Base-by-base conservation (phyloP, 1,140 invertebrate genomes). In the Rhyacophila brunnea region DNA sequence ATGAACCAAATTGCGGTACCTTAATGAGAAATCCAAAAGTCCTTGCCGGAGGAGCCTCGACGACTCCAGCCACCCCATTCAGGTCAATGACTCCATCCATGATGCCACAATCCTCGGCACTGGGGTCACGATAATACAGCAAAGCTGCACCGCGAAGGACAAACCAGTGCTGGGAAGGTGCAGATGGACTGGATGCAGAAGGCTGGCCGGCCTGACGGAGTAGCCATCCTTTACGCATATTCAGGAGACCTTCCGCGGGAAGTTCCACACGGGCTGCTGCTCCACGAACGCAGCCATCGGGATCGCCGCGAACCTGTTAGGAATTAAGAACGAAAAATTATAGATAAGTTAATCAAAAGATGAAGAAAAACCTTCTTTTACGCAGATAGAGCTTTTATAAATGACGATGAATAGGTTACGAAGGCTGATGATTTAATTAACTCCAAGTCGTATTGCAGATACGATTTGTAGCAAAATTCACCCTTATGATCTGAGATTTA, bases 201-300 rank as follows among this genome's bases (percentile, higher is more conserved):
- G 86, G 87, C 19, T 81, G 73, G 3, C 35, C 43, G 15, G 83
- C 85, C 71, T 90, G 87, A 64, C 92, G 87, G 81, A 95, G 89
- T 1, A 96, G 81, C 93, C 93, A 97, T 7, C 94, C 94, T 73
- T 95, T 94, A 73, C 95, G 93, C 52, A 89, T 87, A 68, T 93
- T 90, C 11, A 93, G 78, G 34, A 93, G 78, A 70, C 92, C 88
- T 75, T 93, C 88, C 1, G 87, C 85, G 7, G 87, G 86, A 46
- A 90, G 71, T 69, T 88, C 85, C 14, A 89, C 84, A 61, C 87
- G 70, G n/a, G 88, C 76, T 54, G 87, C 84, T 32, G 85, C 83
- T 13, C 80, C 84, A 35, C 88, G 88, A 64, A 87, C 89, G 11
- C 79, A 81, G 6, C 90, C 90, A 68, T 93, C 91, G 9, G 91